These are phyloP conservation scores for Macrotrachela quadricornifera DNA, from an alignment of 1,140 invertebrate species.

Conservation along the genomic window DNA sequence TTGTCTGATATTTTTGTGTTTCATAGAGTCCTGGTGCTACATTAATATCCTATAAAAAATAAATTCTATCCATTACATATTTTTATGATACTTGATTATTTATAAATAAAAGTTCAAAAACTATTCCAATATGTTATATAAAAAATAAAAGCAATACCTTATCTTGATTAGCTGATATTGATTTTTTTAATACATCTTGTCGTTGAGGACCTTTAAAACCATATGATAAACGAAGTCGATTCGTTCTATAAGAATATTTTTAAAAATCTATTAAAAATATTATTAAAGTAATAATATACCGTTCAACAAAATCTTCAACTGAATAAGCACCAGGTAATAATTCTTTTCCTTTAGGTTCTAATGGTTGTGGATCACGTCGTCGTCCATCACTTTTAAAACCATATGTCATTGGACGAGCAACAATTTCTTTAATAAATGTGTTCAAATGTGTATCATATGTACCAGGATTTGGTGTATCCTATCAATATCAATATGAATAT, in stretches of 20 bases:
- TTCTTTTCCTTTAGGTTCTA: constrained; percentile 15
- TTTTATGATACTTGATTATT: not conserved
- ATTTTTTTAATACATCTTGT: not conserved
- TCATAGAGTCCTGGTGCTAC: not conserved
- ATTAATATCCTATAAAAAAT: not conserved
- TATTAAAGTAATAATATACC: constrained; percentile 6
- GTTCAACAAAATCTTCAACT: constrained; percentile 15
- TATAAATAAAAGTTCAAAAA: not conserved
- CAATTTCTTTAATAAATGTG: constrained; percentile 17
- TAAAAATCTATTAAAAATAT: not conserved
- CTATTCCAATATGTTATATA: no score
- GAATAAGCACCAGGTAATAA: constrained; percentile 24
- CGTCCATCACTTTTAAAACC: constrained; percentile 23
- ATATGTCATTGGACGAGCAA: constrained; percentile 19
- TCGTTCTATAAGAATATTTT: not conserved
- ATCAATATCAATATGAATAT: not conserved
- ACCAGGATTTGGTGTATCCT: constrained; percentile 24
- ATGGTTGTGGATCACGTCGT: constrained; percentile 16
- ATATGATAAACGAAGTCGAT: not conserved
- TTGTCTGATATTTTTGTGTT: not conserved
- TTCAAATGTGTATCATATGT: constrained; percentile 13
- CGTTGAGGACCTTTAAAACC: constrained; percentile 4
- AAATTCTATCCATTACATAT: not conserved
- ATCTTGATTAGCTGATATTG: not conserved
- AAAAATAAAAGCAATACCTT: not conserved